Evolutionary conservation across 2,888 invertebrate species (phyloP), one percentile per base, ranked within the genome.

Genomic region (Strigamia maritima): DNA sequence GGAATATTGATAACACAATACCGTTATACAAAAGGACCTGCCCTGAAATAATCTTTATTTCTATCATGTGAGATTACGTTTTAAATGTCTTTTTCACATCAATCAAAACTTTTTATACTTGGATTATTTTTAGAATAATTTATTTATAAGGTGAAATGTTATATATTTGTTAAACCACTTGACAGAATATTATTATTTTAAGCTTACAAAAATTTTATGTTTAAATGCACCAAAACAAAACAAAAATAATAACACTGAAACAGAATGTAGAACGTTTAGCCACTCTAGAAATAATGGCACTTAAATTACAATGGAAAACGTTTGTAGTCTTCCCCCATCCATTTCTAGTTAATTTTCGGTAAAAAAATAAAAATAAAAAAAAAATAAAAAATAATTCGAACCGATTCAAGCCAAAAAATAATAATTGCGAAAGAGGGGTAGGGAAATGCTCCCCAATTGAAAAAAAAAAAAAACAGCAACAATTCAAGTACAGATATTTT

Each of bases 231-330:
- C 3, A 75, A 10, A 75, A n/a, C 28, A 75, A 26, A 26, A 28
- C 28, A 75, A 75, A 22, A 14, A 35, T 26, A 31, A 28, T 8
- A 6, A 22, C 16, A 22, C 3, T 12, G 22, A 22, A 4, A 28
- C 16, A 35, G 28, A n/a, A 38, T 35, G 35, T 75, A 2, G n/a
- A 74, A 74, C 19, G 35, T 35, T 75, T 38, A 38, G 40, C 35
- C 75, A 38, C 24, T 75, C 38, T 3, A 1, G 24, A 75, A 35
- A 75, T 75, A 40, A 40, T 75, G 35, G 35, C 40, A 38, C 75
- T 35, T 75, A 75, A 75, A 75, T 28, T 26, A 75, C 22, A 24
- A 75, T 35, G 35, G 35, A 75, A 75, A 75, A 75, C 60, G 24
- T 60, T 60, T 60, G 60, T 60, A 60, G 19, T 60, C 19, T 22